Evolutionary conservation across 2,113 vertebrate genomes (phyloP).

Genomic region (Delphinus delphis): DNA sequence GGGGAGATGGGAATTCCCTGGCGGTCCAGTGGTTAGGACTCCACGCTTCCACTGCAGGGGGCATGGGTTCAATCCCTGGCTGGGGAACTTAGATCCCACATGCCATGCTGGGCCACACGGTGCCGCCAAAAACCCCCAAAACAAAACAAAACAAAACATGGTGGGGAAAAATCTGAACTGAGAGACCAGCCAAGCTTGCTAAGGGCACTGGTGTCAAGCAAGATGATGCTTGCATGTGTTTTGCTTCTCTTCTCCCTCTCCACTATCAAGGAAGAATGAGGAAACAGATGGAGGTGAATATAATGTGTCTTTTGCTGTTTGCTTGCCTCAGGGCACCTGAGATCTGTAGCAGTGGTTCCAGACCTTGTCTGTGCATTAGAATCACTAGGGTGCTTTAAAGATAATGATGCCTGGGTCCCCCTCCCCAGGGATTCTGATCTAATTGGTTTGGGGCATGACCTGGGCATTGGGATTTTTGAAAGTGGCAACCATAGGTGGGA

Average conservation of each 20-base stretch:
- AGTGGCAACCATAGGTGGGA: background rate
- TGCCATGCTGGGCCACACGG: too few relatives aligned
- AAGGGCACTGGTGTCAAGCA: background rate
- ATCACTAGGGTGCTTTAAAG: background rate
- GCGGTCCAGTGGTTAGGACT: background rate
- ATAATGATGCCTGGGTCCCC: background rate
- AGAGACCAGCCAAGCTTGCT: background rate
- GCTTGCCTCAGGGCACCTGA: background rate
- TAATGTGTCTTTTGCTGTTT: background rate
- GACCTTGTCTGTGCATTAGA: background rate
- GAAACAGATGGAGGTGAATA: rapidly evolving
- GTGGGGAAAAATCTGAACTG: background rate
- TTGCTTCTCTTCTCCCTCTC: background rate
- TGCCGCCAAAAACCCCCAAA: too few relatives aligned
- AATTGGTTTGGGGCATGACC: background rate
- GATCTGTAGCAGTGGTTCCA: background rate
- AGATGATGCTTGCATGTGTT: background rate
- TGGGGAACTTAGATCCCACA: too few relatives aligned
- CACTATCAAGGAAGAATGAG: background rate
- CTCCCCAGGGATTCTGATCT: background rate
- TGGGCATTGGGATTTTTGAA: background rate
- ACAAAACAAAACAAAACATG: background rate
- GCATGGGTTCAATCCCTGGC: too few relatives aligned
- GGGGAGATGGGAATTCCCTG: background rate
- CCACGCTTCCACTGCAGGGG: background rate